Conservation (phyloP, 2,113 vertebrate species). For the Gadus macrocephalus region DNA sequence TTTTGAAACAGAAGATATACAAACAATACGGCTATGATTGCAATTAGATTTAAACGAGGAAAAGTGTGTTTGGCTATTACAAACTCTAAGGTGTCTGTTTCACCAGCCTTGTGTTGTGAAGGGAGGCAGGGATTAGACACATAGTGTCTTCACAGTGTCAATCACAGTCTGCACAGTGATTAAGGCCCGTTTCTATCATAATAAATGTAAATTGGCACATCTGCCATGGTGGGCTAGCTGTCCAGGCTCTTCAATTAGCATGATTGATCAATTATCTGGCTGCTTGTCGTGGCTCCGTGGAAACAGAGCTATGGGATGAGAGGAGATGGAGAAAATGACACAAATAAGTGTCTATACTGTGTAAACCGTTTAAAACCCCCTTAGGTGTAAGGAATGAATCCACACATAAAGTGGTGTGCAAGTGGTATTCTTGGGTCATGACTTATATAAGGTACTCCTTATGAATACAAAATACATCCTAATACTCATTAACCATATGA, state of each 20-base stretch:
- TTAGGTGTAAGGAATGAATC: no score
- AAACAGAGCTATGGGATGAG: constrained; percentile 44
- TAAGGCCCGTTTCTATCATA: constrained; percentile 72
- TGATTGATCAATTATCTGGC: constrained; percentile 79
- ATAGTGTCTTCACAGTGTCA: constrained; percentile 71
- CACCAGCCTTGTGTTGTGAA: constrained; percentile 30
- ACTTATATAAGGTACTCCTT: no score
- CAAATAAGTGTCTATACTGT: constrained; percentile 1
- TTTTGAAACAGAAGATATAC: background rate
- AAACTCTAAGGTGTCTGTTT: constrained; percentile 30
- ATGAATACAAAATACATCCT: no score
- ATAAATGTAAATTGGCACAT: constrained; percentile 82
- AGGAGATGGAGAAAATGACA: constrained; percentile 15
- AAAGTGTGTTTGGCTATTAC: constrained; percentile 27
- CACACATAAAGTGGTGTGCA: no score
- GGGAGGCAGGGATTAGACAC: constrained; percentile 44
- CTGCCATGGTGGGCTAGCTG: constrained; percentile 74
- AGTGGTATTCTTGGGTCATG: no score
- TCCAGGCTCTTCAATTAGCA: constrained; percentile 78
- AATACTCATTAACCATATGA: no score
- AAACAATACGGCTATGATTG: background rate
- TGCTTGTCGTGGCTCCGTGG: constrained; percentile 59
- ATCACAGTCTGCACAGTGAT: constrained; percentile 70
- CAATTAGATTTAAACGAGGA: constrained; percentile 17
- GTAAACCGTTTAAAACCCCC: constrained; percentile 21